phyloP scores from a whole-genome alignment of 2,797 vertebrate species.

The Sarcophilus harrisii region DNA sequence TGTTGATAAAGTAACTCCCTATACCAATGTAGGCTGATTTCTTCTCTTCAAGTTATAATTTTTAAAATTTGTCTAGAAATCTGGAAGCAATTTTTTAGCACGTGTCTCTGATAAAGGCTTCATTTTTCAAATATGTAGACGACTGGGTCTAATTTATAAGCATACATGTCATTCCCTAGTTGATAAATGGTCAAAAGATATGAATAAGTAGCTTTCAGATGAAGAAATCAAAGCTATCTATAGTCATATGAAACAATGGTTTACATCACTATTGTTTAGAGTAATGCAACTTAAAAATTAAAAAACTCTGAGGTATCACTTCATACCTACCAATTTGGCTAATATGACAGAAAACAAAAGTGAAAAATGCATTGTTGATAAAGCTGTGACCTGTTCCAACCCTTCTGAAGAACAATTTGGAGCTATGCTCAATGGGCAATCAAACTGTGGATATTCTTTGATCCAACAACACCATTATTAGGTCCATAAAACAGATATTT shows the following conservation, averaged over 20 bases:
- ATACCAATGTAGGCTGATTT: background rate
- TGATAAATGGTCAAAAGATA: background rate
- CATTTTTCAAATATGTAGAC: background rate
- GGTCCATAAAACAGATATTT: background rate
- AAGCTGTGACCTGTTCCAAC: background rate
- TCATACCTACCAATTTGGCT: background rate
- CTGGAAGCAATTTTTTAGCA: background rate
- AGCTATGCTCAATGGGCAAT: background rate
- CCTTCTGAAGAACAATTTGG: background rate
- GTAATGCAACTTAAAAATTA: background rate
- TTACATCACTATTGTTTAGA: background rate
- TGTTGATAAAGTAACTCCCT: background rate
- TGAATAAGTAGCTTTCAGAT: background rate
- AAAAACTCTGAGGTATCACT: background rate
- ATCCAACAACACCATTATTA: background rate
- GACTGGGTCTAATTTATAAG: background rate
- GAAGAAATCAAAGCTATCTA: background rate
- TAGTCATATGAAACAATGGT: background rate
- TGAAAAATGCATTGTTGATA: background rate
- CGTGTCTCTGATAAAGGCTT: background rate
- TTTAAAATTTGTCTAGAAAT: background rate
- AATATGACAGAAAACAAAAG: background rate
- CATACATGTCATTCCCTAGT: background rate
- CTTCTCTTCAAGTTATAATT: background rate
- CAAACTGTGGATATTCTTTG: background rate